Evolutionary conservation across 2,797 vertebrate genomes (phyloP).

Genomic region (Sarcoramphus papa): DNA sequence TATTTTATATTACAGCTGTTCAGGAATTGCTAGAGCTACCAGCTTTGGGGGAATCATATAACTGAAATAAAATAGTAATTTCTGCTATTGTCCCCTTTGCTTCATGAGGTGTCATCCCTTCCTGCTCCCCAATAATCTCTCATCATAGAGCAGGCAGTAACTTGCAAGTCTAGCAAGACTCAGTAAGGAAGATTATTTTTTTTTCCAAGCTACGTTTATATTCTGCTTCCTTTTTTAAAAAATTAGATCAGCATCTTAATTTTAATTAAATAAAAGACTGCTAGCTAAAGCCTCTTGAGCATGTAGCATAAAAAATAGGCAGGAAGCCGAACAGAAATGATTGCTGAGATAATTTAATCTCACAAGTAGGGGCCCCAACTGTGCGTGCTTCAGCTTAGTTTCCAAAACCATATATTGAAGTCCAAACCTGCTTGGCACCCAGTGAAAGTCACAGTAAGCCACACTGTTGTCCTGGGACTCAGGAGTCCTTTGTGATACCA

Average conservation of each 20-base stretch:
- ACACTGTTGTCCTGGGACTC: neutral
- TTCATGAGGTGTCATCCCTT: neutral
- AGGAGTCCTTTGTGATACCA: neutral
- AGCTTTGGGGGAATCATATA: neutral
- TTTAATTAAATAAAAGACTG: neutral
- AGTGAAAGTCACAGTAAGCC: neutral
- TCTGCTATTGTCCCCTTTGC: neutral
- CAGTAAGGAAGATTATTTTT: neutral
- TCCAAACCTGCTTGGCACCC: neutral
- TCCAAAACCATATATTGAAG: neutral
- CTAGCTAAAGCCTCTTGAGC: neutral
- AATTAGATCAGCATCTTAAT: neutral
- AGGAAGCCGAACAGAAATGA: neutral
- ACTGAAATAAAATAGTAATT: neutral
- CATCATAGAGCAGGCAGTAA: accelerated
- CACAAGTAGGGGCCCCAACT: neutral
- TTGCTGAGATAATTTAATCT: neutral
- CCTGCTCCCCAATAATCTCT: neutral
- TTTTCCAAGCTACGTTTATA: neutral
- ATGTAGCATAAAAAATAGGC: neutral
- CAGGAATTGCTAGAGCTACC: neutral
- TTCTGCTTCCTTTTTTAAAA: neutral
- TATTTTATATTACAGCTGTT: neutral
- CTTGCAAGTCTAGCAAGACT: neutral
- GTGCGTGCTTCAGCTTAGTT: neutral